Percentiles rank a stretch among this genome's conserved stretches.
These are phyloP conservation scores for Helobdella robusta DNA, from an alignment of 2,888 invertebrate species.

Conservation along the genomic window DNA sequence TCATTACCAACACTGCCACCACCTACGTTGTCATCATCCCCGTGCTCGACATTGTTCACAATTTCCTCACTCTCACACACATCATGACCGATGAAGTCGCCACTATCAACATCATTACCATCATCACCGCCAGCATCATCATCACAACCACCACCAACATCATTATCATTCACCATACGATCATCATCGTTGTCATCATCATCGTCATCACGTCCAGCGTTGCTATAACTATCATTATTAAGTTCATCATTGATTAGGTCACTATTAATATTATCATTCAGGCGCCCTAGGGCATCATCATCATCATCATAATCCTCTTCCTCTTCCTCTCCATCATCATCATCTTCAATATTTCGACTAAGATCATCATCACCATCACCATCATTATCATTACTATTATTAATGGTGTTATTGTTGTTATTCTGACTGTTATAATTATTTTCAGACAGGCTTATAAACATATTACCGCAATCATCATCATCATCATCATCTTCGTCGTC, in stretches of 20 bases:
- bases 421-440: no score
- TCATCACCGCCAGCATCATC: background rate
- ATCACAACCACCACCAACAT: background rate
- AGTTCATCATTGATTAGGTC: background rate
- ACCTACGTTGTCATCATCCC: no score
- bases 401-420: no score
- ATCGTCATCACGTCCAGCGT: background rate
- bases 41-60: no score
- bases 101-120: background rate
- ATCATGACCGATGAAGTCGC: no score
- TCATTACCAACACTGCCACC: constrained; percentile 4
- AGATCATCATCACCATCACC: background rate
- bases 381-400: background rate
- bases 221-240: background rate
- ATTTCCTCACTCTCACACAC: no score
- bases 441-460: no score
- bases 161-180: background rate
- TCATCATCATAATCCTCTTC: background rate
- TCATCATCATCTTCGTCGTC: no score
- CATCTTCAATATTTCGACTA: background rate
- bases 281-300: background rate
- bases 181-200: background rate
- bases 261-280: background rate
- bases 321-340: background rate
- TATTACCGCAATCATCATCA: no score